phyloP scores from a whole-genome alignment of 2,797 vertebrate genomes.

The Aphelocoma californica region DNA sequence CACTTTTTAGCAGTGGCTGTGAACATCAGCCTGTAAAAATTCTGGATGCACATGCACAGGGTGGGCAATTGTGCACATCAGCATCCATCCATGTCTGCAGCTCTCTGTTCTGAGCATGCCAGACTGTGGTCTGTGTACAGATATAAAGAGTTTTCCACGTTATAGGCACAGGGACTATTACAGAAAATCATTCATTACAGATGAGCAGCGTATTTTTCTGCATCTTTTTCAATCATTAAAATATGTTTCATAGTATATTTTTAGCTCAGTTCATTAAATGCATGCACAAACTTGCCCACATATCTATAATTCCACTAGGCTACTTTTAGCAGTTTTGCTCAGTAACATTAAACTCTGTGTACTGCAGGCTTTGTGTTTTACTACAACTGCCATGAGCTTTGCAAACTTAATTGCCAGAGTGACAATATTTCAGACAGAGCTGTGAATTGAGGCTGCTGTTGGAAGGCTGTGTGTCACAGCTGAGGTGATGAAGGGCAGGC shows the following conservation, averaged over 20 bases:
- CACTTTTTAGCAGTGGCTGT: background rate
- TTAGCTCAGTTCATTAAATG: conserved; percentile 33
- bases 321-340: background rate
- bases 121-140: background rate
- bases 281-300: background rate
- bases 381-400: background rate
- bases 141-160: background rate
- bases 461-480: background rate
- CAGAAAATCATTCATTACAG: background rate
- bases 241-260: background rate
- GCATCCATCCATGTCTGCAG: background rate
- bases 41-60: background rate
- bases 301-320: background rate
- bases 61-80: background rate
- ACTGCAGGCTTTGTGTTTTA: background rate
- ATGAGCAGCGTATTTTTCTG: background rate
- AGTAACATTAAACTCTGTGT: background rate
- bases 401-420: background rate
- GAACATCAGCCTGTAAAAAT: background rate
- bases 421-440: conserved; percentile 7
- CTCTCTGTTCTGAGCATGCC: background rate
- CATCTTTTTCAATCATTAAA: background rate
- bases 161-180: background rate
- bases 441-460: background rate
- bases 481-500: conserved; percentile 23